Percentiles rank a stretch among this genome's conserved stretches.
Conservation (phyloP, 1,140 invertebrate species). For the Leucophenga varia region DNA sequence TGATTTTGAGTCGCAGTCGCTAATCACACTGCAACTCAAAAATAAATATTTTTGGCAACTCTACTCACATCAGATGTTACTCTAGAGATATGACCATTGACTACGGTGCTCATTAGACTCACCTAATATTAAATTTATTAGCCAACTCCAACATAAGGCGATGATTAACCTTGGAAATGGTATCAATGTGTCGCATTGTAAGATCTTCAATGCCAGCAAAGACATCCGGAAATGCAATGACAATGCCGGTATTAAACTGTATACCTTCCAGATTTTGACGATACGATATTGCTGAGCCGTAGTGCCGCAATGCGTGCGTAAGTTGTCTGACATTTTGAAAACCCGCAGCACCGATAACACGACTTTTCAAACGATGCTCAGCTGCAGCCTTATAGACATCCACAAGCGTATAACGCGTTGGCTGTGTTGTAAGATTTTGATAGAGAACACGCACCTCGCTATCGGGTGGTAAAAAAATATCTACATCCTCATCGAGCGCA, state of each 20-base stretch:
- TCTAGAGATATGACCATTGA: background rate
- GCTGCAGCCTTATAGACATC: slow-evolving; percentile 45
- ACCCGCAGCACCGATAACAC: slow-evolving; percentile 18
- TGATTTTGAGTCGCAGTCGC: too few species aligned
- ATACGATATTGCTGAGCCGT: slow-evolving; percentile 41
- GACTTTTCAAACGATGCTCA: slow-evolving; percentile 26
- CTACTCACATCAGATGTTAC: too few species aligned
- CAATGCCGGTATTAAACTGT: slow-evolving; percentile 40
- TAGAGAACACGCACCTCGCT: slow-evolving; percentile 34
- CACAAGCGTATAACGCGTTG: slow-evolving; percentile 20
- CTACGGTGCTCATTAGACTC: background rate
- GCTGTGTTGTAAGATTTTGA: background rate
- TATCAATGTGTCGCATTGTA: slow-evolving; percentile 58
- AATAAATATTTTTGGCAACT: background rate
- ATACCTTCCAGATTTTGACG: slow-evolving; percentile 46
- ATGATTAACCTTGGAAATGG: slow-evolving; percentile 60
- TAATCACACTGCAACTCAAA: too few species aligned
- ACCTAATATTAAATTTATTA: slow-evolving; percentile 59
- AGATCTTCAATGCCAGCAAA: slow-evolving; percentile 55
- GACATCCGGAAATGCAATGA: slow-evolving; percentile 53
- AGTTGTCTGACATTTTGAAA: slow-evolving; percentile 19
- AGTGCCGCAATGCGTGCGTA: slow-evolving; percentile 24
- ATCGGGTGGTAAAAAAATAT: slow-evolving; percentile 47
- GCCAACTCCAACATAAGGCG: slow-evolving; percentile 56
- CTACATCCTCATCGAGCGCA: slow-evolving; percentile 27